Conservation (phyloP, 2,113 vertebrate genomes). For the Boleophthalmus pectinirostris region DNA sequence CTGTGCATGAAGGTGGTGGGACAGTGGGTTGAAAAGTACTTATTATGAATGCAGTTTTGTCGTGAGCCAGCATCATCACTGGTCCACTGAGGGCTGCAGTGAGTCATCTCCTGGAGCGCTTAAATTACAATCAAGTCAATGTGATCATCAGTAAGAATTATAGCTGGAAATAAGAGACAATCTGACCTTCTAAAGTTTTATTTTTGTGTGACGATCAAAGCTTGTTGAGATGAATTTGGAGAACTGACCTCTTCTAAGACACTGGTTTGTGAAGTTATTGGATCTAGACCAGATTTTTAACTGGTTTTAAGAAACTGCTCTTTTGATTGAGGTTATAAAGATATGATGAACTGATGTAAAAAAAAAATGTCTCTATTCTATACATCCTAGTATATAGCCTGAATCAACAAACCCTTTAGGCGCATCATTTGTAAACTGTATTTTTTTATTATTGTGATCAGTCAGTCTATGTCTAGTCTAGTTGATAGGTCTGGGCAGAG, state of each 20-base stretch:
- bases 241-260: background rate
- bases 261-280: too few species aligned
- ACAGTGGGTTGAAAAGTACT: background rate
- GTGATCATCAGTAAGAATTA: conserved; percentile 29
- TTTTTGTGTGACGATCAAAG: background rate
- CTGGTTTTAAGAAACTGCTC: too few species aligned
- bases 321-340: too few species aligned
- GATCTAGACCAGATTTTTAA: background rate
- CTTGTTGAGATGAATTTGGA: background rate
- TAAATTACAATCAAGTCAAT: conserved; percentile 26
- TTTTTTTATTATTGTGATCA: background rate
- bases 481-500: background rate
- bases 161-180: background rate
- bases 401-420: background rate
- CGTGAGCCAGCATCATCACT: background rate
- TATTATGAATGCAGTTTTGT: conserved; percentile 13
- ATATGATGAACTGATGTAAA: too few species aligned
- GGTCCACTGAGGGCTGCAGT: conserved; percentile 27
- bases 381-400: background rate
- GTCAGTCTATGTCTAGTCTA: background rate
- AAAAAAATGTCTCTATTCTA: background rate
- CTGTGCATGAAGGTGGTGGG: background rate
- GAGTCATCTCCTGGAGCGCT: conserved; percentile 56
- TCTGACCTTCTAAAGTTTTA: background rate
- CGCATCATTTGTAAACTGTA: background rate